Conservation (phyloP, 2,888 invertebrate species). For the Campopleginae sp. region DNA sequence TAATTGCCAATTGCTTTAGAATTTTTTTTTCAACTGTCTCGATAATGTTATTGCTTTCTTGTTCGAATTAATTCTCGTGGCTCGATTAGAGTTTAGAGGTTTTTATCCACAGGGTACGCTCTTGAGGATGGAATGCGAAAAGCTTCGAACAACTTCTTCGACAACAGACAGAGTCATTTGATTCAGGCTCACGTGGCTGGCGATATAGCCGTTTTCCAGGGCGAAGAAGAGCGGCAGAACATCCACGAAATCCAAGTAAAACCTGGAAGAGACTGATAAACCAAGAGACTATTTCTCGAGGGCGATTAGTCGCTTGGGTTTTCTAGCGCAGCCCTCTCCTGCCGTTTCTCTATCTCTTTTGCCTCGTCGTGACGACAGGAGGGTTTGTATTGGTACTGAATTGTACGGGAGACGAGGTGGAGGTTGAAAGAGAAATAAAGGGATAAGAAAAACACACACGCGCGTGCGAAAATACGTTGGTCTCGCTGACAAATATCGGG, state of each 20-base stretch:
- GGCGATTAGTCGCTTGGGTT: conserved; percentile 66
- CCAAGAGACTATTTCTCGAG: conserved; percentile 66
- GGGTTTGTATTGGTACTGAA: conserved; percentile 36
- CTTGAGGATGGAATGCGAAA: conserved; percentile 43
- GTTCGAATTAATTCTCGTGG: not conserved
- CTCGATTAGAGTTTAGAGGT: not conserved
- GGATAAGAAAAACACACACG: conserved; percentile 49
- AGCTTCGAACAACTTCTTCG: conserved; percentile 44
- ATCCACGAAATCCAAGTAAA: conserved; percentile 58
- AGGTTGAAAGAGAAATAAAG: conserved; percentile 63
- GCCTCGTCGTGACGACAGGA: conserved; percentile 27
- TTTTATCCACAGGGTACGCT: conserved; percentile 3
- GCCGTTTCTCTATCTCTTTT: conserved; percentile 51
- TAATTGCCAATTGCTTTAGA: not conserved
- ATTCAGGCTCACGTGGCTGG: conserved; percentile 36
- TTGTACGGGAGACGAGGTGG: conserved; percentile 53
- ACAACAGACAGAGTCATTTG: conserved; percentile 50
- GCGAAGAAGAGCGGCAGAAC: conserved; percentile 21
- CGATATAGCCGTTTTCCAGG: conserved; percentile 9
- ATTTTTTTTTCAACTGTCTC: not conserved
- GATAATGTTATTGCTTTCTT: not conserved
- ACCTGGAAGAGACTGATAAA: conserved; percentile 66
- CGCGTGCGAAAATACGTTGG: conserved; percentile 48
- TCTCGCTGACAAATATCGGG: conserved; percentile 76
- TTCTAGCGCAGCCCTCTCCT: conserved; percentile 58